Conservation (phyloP, 2,797 vertebrate genomes). For the Parotocinclus haroldoi region DNA sequence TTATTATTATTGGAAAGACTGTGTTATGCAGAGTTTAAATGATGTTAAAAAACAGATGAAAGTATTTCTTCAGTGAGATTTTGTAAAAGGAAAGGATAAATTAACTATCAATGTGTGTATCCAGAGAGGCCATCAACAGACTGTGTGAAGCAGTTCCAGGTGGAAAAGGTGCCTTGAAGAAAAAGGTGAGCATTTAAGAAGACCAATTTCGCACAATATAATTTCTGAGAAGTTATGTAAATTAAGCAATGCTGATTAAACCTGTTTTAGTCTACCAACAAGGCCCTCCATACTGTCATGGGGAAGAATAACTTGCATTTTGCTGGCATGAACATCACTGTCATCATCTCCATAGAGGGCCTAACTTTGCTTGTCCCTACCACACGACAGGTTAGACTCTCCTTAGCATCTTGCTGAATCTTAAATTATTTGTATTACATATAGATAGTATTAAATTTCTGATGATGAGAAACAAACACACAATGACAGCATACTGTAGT, state of each 20-base stretch:
- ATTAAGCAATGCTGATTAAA: conserved; percentile 2
- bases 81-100: too few relatives aligned
- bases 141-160: conserved; percentile 92
- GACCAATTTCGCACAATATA: neutral
- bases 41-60: too few relatives aligned
- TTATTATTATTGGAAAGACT: too few relatives aligned
- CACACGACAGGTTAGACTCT: conserved; percentile 80
- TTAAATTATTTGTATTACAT: neutral
- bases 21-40: too few relatives aligned
- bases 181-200: conserved; percentile 75
- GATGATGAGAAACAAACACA: too few relatives aligned
- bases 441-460: too few relatives aligned
- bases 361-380: conserved; percentile 88
- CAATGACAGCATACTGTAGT: too few relatives aligned
- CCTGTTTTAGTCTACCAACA: conserved; percentile 77
- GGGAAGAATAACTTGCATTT: conserved; percentile 94
- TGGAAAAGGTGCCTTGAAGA: conserved; percentile 88
- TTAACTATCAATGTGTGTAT: neutral
- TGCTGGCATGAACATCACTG: conserved; percentile 87
- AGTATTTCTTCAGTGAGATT: too few relatives aligned
- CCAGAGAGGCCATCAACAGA: conserved; percentile 95
- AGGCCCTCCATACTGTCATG: conserved; percentile 86
- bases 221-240: neutral
- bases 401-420: neutral
- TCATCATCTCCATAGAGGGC: conserved; percentile 91